Evolutionary conservation across 2,113 vertebrate genomes (phyloP), one percentile per base, ranked within the genome.

Genomic region (Merops nubicus): DNA sequence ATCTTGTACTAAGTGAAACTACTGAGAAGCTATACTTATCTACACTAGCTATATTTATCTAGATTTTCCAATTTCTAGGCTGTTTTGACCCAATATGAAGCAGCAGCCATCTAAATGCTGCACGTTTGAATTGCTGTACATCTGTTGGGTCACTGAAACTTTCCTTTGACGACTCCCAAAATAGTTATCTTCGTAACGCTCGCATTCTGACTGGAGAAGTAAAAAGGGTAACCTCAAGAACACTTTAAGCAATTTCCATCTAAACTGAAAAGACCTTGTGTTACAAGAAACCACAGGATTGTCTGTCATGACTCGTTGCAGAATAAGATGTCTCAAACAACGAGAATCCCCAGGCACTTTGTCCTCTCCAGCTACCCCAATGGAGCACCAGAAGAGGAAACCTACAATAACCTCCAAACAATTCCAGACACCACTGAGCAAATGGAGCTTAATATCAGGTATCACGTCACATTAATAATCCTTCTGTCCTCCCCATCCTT

Each of bases 391-490:
- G 87, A 92, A 85, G 95, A 93, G 22, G 94, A 94, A 73, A 65
- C 36, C 51, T 90, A 93, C 68, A 28, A 45, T 12, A 62, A 96
- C 75, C 62, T 82, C 81, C 92, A 11, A 20, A 79, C 95, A 59
- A 45, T 94, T 38, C 64, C 96, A 15, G 93, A 96, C 56, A 47
- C 80, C 82, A 91, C 95, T 12, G 93, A 88, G n/a, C 88, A 98
- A 76, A 60, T 81, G 84, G 96, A 89, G 60, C 77, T 97, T 78
- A 95, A 96, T 94, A 96, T 95, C 96, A 97, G 97, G 96, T 97
- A 97, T 97, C 91, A 91, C 1, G 4, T 13, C 2, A 2, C 69
- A 74, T 87, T 88, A 90, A 93, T 91, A 22, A 57, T 73, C 38
- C 50, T 63, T 73, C 73, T 91, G 92, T 82, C 74, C 65, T 74